Evolutionary conservation across 2,797 vertebrate species (phyloP).

Genomic region (Zonotrichia albicollis): DNA sequence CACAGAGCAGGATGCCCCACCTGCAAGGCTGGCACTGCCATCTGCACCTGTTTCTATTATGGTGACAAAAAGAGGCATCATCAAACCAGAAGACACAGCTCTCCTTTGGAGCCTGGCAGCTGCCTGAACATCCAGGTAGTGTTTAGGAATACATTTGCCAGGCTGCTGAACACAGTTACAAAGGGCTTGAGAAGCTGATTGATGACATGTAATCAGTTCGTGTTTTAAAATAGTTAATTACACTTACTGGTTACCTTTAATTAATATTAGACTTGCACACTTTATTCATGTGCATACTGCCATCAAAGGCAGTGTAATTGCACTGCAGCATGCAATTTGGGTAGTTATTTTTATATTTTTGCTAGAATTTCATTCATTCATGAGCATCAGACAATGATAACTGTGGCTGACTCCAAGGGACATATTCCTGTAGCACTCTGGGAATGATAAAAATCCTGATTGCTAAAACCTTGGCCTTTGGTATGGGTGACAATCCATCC

Average conservation of each 20-base stretch:
- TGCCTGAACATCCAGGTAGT: not conserved
- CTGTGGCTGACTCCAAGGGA: not conserved
- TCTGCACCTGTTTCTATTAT: not conserved
- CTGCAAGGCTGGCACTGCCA: not conserved
- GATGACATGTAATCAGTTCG: slow-evolving; percentile 2
- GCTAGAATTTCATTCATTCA: not conserved
- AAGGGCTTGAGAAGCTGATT: not conserved
- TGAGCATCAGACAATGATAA: not conserved
- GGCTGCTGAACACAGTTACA: not conserved
- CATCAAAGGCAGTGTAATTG: not conserved
- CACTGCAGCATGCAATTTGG: not conserved
- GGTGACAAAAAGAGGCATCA: not conserved
- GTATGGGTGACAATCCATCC: not conserved
- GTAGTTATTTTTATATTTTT: not conserved
- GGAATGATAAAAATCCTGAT: not conserved
- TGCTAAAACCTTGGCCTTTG: not conserved
- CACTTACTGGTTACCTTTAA: not conserved
- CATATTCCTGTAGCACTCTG: not conserved
- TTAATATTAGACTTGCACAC: not conserved
- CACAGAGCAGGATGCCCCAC: not conserved
- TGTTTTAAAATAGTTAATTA: slow-evolving; percentile 24
- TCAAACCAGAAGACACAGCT: not conserved
- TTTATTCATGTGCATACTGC: not conserved
- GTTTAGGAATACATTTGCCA: not conserved
- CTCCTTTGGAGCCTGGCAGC: not conserved